phyloP scores from a whole-genome alignment of 2,113 vertebrate genomes.

The Clarias batrachus region DNA sequence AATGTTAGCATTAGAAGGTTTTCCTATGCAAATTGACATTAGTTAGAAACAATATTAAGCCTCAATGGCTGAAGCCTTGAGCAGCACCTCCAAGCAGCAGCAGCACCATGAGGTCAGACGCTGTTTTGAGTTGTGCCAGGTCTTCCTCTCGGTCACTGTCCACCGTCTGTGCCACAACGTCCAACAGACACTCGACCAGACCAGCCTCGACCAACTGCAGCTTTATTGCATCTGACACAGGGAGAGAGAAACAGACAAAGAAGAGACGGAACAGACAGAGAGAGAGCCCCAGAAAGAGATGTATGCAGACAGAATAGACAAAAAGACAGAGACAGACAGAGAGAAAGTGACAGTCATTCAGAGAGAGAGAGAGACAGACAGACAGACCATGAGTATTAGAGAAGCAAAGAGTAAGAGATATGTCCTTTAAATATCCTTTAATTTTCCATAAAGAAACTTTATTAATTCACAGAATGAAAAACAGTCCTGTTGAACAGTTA shows the following conservation, averaged over 20 bases:
- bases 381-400: neutral
- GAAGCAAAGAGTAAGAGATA: too few relatives aligned
- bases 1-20: neutral
- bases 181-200: slow-evolving; percentile 92
- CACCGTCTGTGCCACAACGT: slow-evolving; percentile 90
- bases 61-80: neutral
- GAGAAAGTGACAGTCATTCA: neutral
- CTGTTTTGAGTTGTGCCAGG: slow-evolving; percentile 90
- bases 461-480: neutral
- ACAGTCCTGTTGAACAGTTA: neutral
- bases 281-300: neutral
- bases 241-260: neutral
- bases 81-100: slow-evolving; percentile 88
- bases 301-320: too few relatives aligned
- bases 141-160: slow-evolving; percentile 92
- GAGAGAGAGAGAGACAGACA: neutral
- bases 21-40: neutral
- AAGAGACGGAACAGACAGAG: neutral
- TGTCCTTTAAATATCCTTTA: neutral
- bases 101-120: slow-evolving; percentile 97
- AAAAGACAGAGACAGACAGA: neutral
- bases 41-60: neutral
- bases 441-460: neutral
- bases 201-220: slow-evolving; percentile 96
- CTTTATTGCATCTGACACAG: slow-evolving; percentile 87